A percentile compares a stretch with the other conserved stretches of the same genome.
Conservation (phyloP, 2,888 invertebrate species). For the Cosmorhoe ocellata region DNA sequence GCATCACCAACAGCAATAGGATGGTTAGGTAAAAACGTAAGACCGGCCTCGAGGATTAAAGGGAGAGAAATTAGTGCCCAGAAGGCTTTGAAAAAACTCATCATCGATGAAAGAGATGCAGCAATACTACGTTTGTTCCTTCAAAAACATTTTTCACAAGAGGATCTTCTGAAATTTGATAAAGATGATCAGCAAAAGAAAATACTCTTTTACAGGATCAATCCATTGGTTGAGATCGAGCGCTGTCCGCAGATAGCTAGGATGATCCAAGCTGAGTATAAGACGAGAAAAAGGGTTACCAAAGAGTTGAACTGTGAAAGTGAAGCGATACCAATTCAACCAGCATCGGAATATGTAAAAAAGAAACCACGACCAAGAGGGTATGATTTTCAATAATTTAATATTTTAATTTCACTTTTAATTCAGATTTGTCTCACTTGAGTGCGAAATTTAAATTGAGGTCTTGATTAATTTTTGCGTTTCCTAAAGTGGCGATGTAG, state of each 20-base stretch:
- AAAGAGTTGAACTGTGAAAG: not conserved
- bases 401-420: too few species aligned
- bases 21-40: not conserved
- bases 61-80: not conserved
- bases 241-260: slow-evolving; percentile 38
- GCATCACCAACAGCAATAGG: too few species aligned
- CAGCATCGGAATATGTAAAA: too few species aligned
- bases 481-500: too few species aligned
- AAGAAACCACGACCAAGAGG: not conserved
- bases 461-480: too few species aligned
- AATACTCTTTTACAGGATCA: slow-evolving; percentile 48
- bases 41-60: too few species aligned
- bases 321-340: not conserved
- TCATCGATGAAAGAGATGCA: slow-evolving; percentile 21
- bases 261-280: slow-evolving; percentile 26
- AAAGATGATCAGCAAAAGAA: slow-evolving; percentile 16
- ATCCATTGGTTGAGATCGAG: slow-evolving; percentile 53
- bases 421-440: too few species aligned
- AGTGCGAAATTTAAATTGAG: too few species aligned
- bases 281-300: not conserved
- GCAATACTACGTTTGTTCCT: slow-evolving; percentile 17
- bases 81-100: slow-evolving; percentile 9
- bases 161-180: slow-evolving; percentile 19
- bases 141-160: not conserved
- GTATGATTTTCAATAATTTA: too few species aligned